Base-by-base conservation (phyloP, 2,113 vertebrate species). In the Melanerpes aurifrons region DNA sequence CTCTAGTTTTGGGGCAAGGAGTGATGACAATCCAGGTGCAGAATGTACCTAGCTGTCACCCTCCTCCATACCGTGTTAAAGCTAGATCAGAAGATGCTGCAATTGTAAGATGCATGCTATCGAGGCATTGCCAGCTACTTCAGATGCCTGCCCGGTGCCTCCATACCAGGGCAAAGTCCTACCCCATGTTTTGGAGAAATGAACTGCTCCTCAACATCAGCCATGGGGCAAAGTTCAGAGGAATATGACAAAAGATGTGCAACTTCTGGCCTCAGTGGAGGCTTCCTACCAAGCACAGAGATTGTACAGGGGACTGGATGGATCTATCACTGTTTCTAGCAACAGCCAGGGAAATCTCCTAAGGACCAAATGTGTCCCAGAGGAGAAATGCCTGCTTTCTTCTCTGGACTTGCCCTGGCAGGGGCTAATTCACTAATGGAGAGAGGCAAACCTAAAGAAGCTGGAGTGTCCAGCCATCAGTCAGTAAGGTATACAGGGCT, bases 1-100 rank as follows among this genome's bases (percentile, higher is more conserved):
- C 62, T 66, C 90, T 88, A 10, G 0, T 79, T 72, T 83, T 29
- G 25, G 59, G n/a, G 47, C 45, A 83, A 86, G 57, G 25, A 84
- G 64, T 48, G 71, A 89, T 74, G 78, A 54, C 75, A 86, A 43
- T 79, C 67, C 81, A 87, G 71, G 35, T 76, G 80, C 74, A 93
- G 72, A 81, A 91, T 4, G 19, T 77, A 77, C 57, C 67, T 61
- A 67, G 28, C 16, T 68, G 32, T 73, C 76, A 63, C 28, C 8
- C 45, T 82, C 50, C 71, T 76, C 66, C 15, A 1, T 43, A 54
- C 29, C 7, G 32, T 48, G 61, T 47, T 80, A 80, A 90, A 79
- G 35, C 63, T 63, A 3, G 15, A 66, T 31, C 35, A 9, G 45
- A 92, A 92, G 71, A 69, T 6, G 11, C 16, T 48, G 62, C 81